Percentiles rank a stretch among this genome's conserved stretches.
phyloP scores from a whole-genome alignment of 2,113 vertebrate species.

The Mungos mungo region DNA sequence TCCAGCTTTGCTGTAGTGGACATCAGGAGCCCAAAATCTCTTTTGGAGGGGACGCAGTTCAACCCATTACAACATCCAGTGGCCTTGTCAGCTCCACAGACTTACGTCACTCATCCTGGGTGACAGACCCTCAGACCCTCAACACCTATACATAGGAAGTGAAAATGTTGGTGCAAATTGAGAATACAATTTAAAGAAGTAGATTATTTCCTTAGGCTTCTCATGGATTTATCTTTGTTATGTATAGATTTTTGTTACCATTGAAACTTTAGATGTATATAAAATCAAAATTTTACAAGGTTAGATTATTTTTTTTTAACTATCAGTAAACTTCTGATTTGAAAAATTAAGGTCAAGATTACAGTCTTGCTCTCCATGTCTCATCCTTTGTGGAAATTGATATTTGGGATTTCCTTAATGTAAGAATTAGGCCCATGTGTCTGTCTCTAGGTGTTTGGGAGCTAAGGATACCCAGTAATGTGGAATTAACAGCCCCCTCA shows the following conservation, averaged over 20 bases:
- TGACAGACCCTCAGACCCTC: neutral
- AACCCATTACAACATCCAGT: neutral
- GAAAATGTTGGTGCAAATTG: conserved; percentile 32
- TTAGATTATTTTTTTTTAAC: neutral
- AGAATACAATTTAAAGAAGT: neutral
- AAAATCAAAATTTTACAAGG: neutral
- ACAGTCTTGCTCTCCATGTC: neutral
- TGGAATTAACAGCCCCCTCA: neutral
- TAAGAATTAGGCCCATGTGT: neutral
- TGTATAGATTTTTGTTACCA: neutral
- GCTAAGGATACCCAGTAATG: neutral
- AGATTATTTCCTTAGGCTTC: neutral
- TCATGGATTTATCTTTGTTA: conserved; percentile 1
- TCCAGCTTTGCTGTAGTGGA: neutral
- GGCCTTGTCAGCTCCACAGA: neutral
- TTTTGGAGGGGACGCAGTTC: neutral
- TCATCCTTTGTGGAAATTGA: neutral
- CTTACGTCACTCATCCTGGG: neutral
- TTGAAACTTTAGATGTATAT: conserved; percentile 2
- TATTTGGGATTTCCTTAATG: neutral
- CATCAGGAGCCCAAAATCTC: neutral
- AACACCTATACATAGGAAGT: neutral
- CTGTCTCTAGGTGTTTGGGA: neutral
- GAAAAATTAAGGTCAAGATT: conserved; percentile 28
- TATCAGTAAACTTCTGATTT: conserved; percentile 13